Evolutionary conservation across 2,113 vertebrate species (phyloP).

Genomic region (Pantherophis guttatus): DNA sequence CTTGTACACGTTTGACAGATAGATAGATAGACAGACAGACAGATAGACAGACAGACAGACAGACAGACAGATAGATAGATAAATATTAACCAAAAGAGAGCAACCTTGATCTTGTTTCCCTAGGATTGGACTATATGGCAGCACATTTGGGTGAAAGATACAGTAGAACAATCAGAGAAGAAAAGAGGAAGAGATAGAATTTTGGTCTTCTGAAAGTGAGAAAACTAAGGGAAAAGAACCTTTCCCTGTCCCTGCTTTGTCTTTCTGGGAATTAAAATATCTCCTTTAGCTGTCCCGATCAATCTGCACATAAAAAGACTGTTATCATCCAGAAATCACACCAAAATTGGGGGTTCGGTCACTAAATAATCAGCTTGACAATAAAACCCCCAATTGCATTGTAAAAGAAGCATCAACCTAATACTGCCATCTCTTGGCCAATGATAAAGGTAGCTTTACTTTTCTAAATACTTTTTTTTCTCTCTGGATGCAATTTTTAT

Average conservation of each 20-base stretch:
- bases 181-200: background rate
- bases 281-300: background rate
- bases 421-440: conserved; percentile 52
- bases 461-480: background rate
- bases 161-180: background rate
- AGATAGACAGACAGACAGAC: too few relatives aligned
- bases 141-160: background rate
- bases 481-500: background rate
- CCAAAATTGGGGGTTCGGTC: background rate
- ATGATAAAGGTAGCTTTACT: background rate
- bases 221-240: background rate
- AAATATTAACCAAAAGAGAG: background rate
- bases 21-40: too few relatives aligned
- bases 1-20: too few relatives aligned
- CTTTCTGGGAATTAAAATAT: background rate
- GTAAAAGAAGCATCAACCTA: conserved; percentile 41
- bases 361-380: background rate
- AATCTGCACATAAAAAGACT: background rate
- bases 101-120: background rate
- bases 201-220: background rate
- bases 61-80: too few relatives aligned
- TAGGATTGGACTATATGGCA: background rate
- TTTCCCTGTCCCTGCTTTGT: background rate
- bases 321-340: background rate
- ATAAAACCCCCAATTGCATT: conserved; percentile 16